Percentiles rank a stretch among this genome's conserved stretches.
Evolutionary conservation across 2,888 invertebrate species (phyloP).

Genomic region (Furcula furcula): DNA sequence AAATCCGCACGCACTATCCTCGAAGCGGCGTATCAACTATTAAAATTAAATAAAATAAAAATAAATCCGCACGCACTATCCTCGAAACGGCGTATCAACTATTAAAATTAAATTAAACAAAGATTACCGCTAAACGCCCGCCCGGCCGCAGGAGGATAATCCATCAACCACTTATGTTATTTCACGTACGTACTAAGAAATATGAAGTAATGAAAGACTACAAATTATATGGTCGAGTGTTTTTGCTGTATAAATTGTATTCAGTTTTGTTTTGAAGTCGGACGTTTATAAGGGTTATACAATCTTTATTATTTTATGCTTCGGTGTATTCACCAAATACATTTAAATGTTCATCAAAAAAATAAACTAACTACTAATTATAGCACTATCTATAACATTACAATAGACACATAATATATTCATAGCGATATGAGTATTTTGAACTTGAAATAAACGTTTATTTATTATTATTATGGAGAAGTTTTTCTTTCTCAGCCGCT

Average conservation of each 20-base stretch:
- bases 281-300: slow-evolving; percentile 30
- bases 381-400: too few relatives aligned
- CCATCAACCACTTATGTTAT: slow-evolving; percentile 52
- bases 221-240: slow-evolving; percentile 43
- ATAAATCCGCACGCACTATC: slow-evolving; percentile 36
- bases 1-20: slow-evolving; percentile 40
- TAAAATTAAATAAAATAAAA: slow-evolving; percentile 24
- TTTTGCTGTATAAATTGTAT: slow-evolving; percentile 38
- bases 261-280: slow-evolving; percentile 29
- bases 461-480: too few relatives aligned
- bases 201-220: slow-evolving; percentile 62
- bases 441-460: too few relatives aligned
- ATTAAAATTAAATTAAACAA: slow-evolving; percentile 75
- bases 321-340: too few relatives aligned
- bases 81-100: slow-evolving; percentile 40
- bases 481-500: too few relatives aligned
- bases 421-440: too few relatives aligned
- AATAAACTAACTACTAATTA: too few relatives aligned
- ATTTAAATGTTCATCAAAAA: too few relatives aligned
- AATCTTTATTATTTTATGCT: background rate
- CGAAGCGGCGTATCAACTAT: slow-evolving; percentile 44
- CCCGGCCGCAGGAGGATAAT: slow-evolving; percentile 38
- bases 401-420: too few relatives aligned
- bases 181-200: slow-evolving; percentile 44
- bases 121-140: slow-evolving; percentile 59